These are phyloP conservation scores for Drosophila aldrichi DNA, from an alignment of 2,888 invertebrate genomes.

Conservation along the genomic window DNA sequence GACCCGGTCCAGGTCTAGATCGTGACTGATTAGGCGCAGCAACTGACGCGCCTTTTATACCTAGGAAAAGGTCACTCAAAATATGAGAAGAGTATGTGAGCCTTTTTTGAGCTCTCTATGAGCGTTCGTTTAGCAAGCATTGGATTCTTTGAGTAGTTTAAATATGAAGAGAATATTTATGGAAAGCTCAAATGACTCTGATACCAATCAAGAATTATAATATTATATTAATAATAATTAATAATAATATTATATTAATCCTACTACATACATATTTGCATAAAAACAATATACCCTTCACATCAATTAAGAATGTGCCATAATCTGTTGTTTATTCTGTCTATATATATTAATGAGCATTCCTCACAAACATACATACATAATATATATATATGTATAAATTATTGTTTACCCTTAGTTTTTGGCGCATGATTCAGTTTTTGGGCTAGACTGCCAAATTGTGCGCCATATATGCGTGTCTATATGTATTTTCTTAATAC, in stretches of 20 bases:
- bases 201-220: neutral
- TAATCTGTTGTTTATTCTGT: too few relatives aligned
- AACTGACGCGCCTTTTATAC: neutral
- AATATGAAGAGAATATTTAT: too few relatives aligned
- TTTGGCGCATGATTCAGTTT: conserved; percentile 21
- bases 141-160: neutral
- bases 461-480: conserved; percentile 1
- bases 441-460: conserved; percentile 7
- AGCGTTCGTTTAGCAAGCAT: neutral
- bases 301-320: neutral
- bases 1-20: neutral
- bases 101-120: neutral
- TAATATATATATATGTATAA: neutral
- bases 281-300: neutral
- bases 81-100: neutral
- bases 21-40: neutral
- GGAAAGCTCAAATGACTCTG: neutral
- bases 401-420: conserved; percentile 3
- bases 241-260: neutral
- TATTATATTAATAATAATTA: neutral
- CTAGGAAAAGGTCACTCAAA: conserved; percentile 3
- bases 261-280: neutral
- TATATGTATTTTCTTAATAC: conserved; percentile 25
- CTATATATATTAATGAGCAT: conserved; percentile 2
- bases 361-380: conserved; percentile 4